Percentiles rank a stretch among this genome's conserved stretches.
Conservation (phyloP, 1,140 invertebrate genomes). For the Charaxes varanes region DNA sequence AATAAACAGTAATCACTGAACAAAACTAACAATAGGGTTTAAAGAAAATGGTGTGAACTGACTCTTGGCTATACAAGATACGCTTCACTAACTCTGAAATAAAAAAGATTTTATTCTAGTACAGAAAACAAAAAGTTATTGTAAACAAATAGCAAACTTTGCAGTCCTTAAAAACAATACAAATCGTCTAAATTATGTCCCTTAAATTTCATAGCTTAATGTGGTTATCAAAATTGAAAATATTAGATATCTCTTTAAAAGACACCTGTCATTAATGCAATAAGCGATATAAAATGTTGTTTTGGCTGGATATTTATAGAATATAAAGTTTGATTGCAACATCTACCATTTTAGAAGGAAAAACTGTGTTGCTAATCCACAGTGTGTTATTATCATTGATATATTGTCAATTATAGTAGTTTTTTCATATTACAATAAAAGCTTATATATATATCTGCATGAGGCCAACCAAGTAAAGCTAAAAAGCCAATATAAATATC, state of each 20-base stretch:
- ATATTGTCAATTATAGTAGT: slow-evolving; percentile 9
- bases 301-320: too few relatives aligned
- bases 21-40: too few relatives aligned
- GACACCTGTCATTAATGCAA: slow-evolving; percentile 10
- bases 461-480: slow-evolving; percentile 14
- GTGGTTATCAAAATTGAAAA: slow-evolving; percentile 11
- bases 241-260: slow-evolving; percentile 10
- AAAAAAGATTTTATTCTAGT: slow-evolving; percentile 8
- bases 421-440: slow-evolving; percentile 7
- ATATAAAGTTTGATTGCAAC: not conserved
- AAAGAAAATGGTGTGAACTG: too few relatives aligned
- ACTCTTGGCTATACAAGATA: too few relatives aligned
- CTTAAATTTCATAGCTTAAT: slow-evolving; percentile 38
- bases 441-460: slow-evolving; percentile 11
- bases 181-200: slow-evolving; percentile 47
- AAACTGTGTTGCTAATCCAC: too few relatives aligned
- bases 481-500: slow-evolving; percentile 57
- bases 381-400: too few relatives aligned
- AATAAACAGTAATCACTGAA: too few relatives aligned
- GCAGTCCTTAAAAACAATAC: slow-evolving; percentile 57
- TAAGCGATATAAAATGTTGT: too few relatives aligned
- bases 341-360: slow-evolving; percentile 1
- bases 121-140: slow-evolving; percentile 18
- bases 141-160: slow-evolving; percentile 56
- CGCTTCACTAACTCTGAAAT: too few relatives aligned